Base-by-base conservation (phyloP, 2,888 invertebrate genomes). In the Leucoma salicis region DNA sequence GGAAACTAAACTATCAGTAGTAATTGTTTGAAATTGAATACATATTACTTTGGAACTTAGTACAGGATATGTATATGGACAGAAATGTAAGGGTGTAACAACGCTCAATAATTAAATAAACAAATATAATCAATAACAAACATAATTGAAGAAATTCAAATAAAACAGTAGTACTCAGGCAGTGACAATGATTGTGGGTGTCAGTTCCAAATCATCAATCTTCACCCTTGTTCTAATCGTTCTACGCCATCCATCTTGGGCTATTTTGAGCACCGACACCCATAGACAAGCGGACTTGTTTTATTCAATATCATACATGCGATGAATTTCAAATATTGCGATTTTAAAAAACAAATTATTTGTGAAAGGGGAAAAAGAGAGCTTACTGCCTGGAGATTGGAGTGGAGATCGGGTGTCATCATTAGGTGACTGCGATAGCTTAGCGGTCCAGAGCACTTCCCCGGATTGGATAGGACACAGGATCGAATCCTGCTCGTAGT, bases 191-290 rank as follows among this genome's bases (percentile, higher is more conserved):
- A 68, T 70, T 47, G 46, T 51, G 56, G 45, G 48, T 57, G 53
- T 53, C 55, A 55, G 46, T 60, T 46, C 31, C 39, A 42, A 35
- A 60, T 57, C 66, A 77, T 77, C 69, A 72, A 77, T 77, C 77
- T 75, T 70, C 77, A 57, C 85, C 84, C 84, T 70, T 67, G 74
- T 76, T 74, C 71, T 67, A 70, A 79, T 76, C 67, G 63, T 57
- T 68, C 63, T 53, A 64, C 68, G 77, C 72, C 84, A 87, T 87
- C 78, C 80, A 85, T 86, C 78, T 74, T 68, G 44, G 43, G 64
- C 66, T 73, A 73, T 72, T 73, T 72, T 63, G 61, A 69, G 66
- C 68, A 41, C 32, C 52, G 52, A 62, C 62, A 64, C 57, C 64
- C 64, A 61, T 66, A 66, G 52, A 45, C 44, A 34, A 29, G 16